Evolutionary conservation across 2,888 invertebrate species (phyloP).

Genomic region (Microdon myrmicae): DNA sequence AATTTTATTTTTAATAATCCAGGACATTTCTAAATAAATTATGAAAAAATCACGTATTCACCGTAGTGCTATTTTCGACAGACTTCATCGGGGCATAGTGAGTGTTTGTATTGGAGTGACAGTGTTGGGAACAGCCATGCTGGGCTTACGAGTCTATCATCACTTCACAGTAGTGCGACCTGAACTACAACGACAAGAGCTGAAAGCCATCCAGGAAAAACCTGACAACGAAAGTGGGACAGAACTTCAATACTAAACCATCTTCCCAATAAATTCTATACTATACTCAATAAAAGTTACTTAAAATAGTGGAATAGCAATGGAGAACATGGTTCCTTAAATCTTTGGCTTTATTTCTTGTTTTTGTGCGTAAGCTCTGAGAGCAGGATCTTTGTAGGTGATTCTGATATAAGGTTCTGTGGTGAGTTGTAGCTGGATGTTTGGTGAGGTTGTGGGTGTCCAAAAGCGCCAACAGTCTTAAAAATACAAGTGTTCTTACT

Average conservation of each 20-base stretch:
- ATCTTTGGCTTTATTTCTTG: slow-evolving; percentile 2
- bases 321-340: neutral
- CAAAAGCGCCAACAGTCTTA: slow-evolving; percentile 2
- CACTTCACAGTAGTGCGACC: slow-evolving; percentile 69
- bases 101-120: slow-evolving; percentile 70
- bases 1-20: too few relatives aligned
- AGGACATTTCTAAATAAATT: slow-evolving; percentile 30
- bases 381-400: too few relatives aligned
- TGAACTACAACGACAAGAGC: slow-evolving; percentile 63
- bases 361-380: too few relatives aligned
- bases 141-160: slow-evolving; percentile 68
- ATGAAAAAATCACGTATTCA: slow-evolving; percentile 63
- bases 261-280: too few relatives aligned
- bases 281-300: slow-evolving; percentile 21
- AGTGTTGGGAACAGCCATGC: slow-evolving; percentile 67
- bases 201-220: slow-evolving; percentile 66
- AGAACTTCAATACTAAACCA: slow-evolving; percentile 59
- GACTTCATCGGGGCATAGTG: slow-evolving; percentile 70
- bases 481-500: slow-evolving; percentile 49
- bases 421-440: too few relatives aligned
- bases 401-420: too few relatives aligned
- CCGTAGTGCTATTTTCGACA: slow-evolving; percentile 66
- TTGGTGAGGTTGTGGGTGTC: too few relatives aligned
- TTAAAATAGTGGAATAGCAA: neutral
- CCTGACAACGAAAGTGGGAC: slow-evolving; percentile 66